These are phyloP conservation scores for Colletes latitarsis DNA, from an alignment of 1,140 invertebrate genomes.

Conservation along the genomic window DNA sequence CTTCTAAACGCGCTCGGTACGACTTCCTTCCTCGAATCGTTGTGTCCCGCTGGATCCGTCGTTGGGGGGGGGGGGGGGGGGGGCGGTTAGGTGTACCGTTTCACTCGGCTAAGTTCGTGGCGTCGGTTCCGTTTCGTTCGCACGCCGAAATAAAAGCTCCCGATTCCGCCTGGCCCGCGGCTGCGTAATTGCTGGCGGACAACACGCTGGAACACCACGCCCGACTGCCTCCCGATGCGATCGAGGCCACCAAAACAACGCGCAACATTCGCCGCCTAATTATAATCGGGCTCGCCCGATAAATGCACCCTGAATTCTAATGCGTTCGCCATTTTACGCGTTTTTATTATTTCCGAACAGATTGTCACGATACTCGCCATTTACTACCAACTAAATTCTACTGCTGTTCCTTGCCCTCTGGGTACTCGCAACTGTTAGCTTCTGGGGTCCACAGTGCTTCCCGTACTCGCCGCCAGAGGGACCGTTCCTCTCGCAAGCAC, in stretches of 20 bases:
- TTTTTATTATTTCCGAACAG: no score
- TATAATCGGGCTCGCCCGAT: conserved; percentile 31
- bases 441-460: no score
- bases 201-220: conserved; percentile 11
- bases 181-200: conserved; percentile 22
- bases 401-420: no score
- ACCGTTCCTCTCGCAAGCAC: no score
- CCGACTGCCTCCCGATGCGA: conserved; percentile 28
- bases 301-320: conserved; percentile 37
- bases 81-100: conserved; percentile 36
- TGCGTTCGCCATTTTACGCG: neutral
- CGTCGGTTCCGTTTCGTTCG: conserved; percentile 21
- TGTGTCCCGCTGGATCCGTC: conserved; percentile 7
- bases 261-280: conserved; percentile 15
- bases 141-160: conserved; percentile 56
- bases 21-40: conserved; percentile 35
- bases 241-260: neutral
- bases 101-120: conserved; percentile 56
- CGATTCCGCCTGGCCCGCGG: conserved; percentile 31
- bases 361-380: no score
- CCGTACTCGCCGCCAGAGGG: no score
- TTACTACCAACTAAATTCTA: no score
- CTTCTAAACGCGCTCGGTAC: conserved; percentile 18
- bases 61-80: neutral
- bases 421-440: no score